phyloP scores from a whole-genome alignment of 2,797 vertebrate species.

The Natrix natrix region DNA sequence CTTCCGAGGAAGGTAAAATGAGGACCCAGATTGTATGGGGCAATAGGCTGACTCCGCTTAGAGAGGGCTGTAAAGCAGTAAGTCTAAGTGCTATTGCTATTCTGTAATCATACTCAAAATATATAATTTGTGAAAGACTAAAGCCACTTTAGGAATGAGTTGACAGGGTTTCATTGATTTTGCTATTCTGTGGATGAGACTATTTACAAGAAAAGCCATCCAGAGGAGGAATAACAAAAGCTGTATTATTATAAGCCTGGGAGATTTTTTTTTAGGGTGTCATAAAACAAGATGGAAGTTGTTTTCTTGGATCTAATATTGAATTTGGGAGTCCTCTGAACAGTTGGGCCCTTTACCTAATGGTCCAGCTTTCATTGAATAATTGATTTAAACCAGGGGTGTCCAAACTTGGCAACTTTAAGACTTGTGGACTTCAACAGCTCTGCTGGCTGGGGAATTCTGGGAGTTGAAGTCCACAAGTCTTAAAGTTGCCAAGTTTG shows the following conservation, averaged over 20 bases:
- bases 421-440: too few species aligned
- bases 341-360: not conserved
- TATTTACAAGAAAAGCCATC: not conserved
- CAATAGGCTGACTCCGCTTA: too few species aligned
- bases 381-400: not conserved
- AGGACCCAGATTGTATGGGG: too few species aligned
- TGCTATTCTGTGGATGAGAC: not conserved
- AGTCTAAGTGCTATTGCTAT: too few species aligned
- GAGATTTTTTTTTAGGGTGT: not conserved
- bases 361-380: not conserved
- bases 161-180: not conserved
- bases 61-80: too few species aligned
- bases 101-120: not conserved
- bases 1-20: too few species aligned
- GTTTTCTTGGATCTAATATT: not conserved
- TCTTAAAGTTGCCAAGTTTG: too few species aligned
- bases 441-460: too few species aligned
- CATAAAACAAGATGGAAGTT: not conserved
- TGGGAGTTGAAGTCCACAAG: too few species aligned
- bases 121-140: not conserved
- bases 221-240: not conserved
- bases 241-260: not conserved
- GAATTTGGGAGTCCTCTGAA: not conserved
- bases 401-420: too few species aligned
- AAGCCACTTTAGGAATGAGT: not conserved